Evolutionary conservation across 2,888 invertebrate species (phyloP), one percentile per base, ranked within the genome.

Genomic region (Octonoba sinensis): DNA sequence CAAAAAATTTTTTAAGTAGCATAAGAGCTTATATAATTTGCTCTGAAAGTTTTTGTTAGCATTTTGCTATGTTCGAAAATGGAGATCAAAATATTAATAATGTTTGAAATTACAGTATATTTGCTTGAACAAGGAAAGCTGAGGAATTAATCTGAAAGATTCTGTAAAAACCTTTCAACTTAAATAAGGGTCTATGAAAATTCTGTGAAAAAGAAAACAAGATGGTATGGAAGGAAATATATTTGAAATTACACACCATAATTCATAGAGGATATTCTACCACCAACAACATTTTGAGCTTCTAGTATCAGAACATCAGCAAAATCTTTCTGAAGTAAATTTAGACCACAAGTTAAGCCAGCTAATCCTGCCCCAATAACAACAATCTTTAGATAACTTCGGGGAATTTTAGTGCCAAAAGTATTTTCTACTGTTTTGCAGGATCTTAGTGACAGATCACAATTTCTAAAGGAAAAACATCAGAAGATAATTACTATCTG

Each of bases 271-370:
- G 87, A 85, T 71, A 92, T 89, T 85, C 92, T 88, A n/a, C 92
- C 92, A 44, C 92, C 92, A 20, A 91, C 86, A 84, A 87, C 83
- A 66, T 89, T 87, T 87, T 91, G 89, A 69, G 91, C 91, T 84
- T 90, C 87, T 49, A 86, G 85, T 36, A 87, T 79, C 11, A 71
- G 69, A 12, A 87, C 69, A 62, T 86, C 75, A 11, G 60, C 69
- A 56, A 86, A 85, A n/a, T 84, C 85, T 51, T 72, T 56, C 27
- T 85, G 67, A 8, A 82, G 49, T 6, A 87, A 73, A 2, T 78
- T 82, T 3, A 84, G 46, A 27, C 85, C 85, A 57, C 86, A 85
- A 15, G 85, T 79, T 24, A 87, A 70, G 2, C 87, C 87, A 54
- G 87, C 85, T 54, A 86, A 83, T 22, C 87, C 87, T 24, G 87